Evolutionary conservation across 92 coral and sea anemone species (phyloP).

Genomic region (Phenganax stokvisi): DNA sequence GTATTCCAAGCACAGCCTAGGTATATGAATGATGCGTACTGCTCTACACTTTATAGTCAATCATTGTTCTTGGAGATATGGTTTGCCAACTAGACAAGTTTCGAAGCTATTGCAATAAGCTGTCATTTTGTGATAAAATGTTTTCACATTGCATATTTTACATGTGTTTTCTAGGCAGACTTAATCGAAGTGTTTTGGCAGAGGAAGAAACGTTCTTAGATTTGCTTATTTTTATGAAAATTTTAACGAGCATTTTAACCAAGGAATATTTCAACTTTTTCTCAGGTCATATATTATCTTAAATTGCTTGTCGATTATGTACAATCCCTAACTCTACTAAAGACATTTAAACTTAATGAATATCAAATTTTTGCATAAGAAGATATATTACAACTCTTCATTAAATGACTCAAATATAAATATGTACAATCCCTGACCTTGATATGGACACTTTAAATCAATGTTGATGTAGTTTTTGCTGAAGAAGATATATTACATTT

Average conservation of each 20-base stretch:
- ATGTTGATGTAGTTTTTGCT: no score
- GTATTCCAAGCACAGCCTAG: slow-evolving; percentile 73
- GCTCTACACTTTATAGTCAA: neutral
- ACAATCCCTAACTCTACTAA: no score
- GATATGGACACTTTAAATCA: no score
- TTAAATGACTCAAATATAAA: neutral
- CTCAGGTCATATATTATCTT: slow-evolving; percentile 43
- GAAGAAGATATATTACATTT: no score
- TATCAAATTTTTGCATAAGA: no score
- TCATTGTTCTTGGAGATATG: neutral
- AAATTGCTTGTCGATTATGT: neutral
- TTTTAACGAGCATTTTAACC: slow-evolving; percentile 70
- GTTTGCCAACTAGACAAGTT: neutral
- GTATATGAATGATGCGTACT: slow-evolving; percentile 44
- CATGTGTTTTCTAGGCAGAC: slow-evolving; percentile 59
- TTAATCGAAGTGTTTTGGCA: slow-evolving; percentile 49
- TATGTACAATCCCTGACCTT: neutral
- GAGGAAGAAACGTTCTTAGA: slow-evolving; percentile 86
- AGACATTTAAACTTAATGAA: no score
- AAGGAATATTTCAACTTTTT: slow-evolving; percentile 64
- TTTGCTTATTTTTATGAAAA: slow-evolving; percentile 72
- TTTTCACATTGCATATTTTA: no score
- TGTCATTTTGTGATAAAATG: no score
- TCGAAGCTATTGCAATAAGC: no score
- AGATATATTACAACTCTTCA: no score